A percentile compares a stretch with the other conserved stretches of the same genome.
phyloP scores from a whole-genome alignment of 2,797 vertebrate species.

The Apogon hyalosoma region DNA sequence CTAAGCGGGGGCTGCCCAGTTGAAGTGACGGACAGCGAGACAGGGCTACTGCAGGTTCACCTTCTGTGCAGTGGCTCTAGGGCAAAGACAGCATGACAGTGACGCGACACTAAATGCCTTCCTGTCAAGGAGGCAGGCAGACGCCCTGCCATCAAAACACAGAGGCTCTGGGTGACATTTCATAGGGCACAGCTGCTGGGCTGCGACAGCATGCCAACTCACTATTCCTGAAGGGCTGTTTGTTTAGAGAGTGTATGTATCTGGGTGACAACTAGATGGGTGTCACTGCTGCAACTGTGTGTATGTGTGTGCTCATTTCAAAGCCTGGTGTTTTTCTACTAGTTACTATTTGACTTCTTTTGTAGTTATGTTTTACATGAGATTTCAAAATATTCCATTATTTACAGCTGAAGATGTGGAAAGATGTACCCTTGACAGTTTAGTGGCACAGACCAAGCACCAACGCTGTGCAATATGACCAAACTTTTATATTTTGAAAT shows the following conservation, averaged over 20 bases:
- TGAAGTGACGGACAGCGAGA: conserved; percentile 70
- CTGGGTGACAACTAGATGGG: conserved; percentile 40
- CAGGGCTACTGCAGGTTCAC: conserved; percentile 71
- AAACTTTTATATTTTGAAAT: too few relatives aligned
- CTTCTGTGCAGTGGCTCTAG: conserved; percentile 80
- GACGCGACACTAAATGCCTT: conserved; percentile 82
- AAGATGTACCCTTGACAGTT: conserved; percentile 25
- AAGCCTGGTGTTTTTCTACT: conserved; percentile 32
- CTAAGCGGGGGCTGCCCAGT: conserved; percentile 35
- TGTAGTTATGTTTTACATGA: conserved; percentile 51
- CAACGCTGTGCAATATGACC: too few relatives aligned
- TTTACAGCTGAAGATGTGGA: conserved; percentile 37
- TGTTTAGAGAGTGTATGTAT: conserved; percentile 67
- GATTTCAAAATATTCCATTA: neutral
- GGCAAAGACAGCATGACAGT: conserved; percentile 82
- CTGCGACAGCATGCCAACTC: conserved; percentile 80
- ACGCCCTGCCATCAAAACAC: conserved; percentile 82
- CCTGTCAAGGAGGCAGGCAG: conserved; percentile 78
- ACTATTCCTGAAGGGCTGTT: conserved; percentile 82
- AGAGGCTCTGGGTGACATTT: conserved; percentile 81
- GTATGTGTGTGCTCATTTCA: neutral
- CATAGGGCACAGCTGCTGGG: conserved; percentile 84
- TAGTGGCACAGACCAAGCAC: neutral
- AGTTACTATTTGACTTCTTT: conserved; percentile 59
- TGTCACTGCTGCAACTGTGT: conserved; percentile 42